A percentile compares a stretch with the other conserved stretches of the same genome.
These are phyloP conservation scores for Cynopterus brachyotis DNA, from an alignment of 2,113 vertebrate species.

Conservation along the genomic window DNA sequence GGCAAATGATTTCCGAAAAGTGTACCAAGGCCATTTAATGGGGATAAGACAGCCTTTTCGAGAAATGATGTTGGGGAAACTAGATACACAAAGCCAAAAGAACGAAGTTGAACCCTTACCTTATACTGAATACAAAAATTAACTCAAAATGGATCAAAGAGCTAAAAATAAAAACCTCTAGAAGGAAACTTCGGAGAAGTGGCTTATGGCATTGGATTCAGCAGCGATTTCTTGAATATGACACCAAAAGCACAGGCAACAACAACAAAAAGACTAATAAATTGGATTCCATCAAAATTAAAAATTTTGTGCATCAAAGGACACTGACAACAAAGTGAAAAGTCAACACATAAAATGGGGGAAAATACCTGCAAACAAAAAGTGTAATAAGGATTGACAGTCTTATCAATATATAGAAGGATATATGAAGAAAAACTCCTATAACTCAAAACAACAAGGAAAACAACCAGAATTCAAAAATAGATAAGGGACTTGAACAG, in stretches of 20 bases:
- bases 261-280: neutral
- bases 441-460: neutral
- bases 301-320: neutral
- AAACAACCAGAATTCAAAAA: neutral
- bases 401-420: neutral
- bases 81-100: neutral
- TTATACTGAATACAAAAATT: neutral
- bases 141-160: neutral
- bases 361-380: neutral
- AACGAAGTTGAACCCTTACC: neutral
- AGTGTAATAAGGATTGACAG: neutral
- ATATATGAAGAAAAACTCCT: neutral
- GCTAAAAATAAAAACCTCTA: neutral
- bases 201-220: neutral
- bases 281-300: neutral
- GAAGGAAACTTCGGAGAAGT: neutral
- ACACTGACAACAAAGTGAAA: neutral
- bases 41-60: neutral
- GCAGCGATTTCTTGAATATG: neutral
- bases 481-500: neutral
- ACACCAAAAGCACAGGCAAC: neutral
- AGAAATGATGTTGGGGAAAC: neutral
- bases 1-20: neutral
- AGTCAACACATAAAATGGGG: neutral
- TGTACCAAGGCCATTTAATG: neutral